Conservation (phyloP, 2,113 vertebrate species). For the Pipa parva region DNA sequence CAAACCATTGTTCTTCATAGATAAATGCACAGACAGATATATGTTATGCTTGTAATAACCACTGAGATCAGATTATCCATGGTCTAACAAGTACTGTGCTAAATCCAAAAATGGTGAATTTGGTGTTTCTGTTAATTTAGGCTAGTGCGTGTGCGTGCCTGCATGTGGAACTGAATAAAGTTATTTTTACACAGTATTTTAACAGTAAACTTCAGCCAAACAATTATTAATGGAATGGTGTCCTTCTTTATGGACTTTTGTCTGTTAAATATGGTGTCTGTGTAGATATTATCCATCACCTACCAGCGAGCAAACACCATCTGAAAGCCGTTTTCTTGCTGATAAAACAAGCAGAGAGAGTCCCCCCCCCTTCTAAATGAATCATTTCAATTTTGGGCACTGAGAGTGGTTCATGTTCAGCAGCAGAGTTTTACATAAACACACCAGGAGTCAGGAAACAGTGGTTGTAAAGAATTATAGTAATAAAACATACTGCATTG, state of each 20-base stretch:
- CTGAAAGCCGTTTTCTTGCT: constrained; percentile 69
- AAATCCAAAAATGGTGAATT: constrained; percentile 44
- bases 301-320: constrained; percentile 46
- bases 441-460: constrained; percentile 51
- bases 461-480: constrained; percentile 39
- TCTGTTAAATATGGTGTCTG: constrained; percentile 33
- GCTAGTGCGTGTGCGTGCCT: too few species aligned
- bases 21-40: too few species aligned
- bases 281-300: constrained; percentile 61
- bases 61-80: too few species aligned
- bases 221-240: too few species aligned
- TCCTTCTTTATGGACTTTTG: too few species aligned
- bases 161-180: too few species aligned
- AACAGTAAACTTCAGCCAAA: too few species aligned
- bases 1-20: too few species aligned
- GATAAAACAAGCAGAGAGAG: constrained; percentile 57
- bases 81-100: too few species aligned
- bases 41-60: too few species aligned
- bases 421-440: constrained; percentile 60
- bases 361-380: constrained; percentile 57
- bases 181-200: too few species aligned
- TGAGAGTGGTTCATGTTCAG: constrained; percentile 61
- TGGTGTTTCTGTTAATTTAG: neutral
- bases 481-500: neutral
- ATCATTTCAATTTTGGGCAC: constrained; percentile 56